Evolutionary conservation across 2,888 invertebrate genomes (phyloP).

Genomic region (Trissolcus japonicus): DNA sequence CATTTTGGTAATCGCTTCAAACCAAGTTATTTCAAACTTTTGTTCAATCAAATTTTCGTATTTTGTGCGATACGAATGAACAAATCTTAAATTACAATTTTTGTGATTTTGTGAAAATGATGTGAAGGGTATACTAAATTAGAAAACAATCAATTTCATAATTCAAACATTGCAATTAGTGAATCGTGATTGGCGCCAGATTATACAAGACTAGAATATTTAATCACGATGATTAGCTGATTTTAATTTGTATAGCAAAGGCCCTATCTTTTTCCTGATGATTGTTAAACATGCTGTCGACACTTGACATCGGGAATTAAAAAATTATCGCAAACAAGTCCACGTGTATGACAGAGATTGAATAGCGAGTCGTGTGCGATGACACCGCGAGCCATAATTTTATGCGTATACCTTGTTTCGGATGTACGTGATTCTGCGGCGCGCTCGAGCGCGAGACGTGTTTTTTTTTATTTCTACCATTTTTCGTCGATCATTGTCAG

Average conservation of each 20-base stretch:
- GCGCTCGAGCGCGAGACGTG: slow-evolving; percentile 52
- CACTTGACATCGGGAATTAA: slow-evolving; percentile 36
- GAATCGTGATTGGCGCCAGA: no score
- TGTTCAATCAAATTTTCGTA: no score
- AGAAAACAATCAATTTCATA: no score
- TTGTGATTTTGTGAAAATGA: no score
- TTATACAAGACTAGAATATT: no score
- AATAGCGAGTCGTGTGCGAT: slow-evolving; percentile 23
- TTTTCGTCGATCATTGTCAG: slow-evolving; percentile 11
- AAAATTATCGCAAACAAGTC: slow-evolving; percentile 31
- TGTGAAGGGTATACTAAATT: no score
- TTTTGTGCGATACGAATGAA: no score
- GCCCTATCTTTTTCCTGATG: slow-evolving; percentile 14
- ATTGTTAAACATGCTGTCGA: neutral
- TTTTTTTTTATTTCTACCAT: slow-evolving; percentile 31
- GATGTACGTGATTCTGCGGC: slow-evolving; percentile 48
- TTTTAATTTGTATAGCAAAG: slow-evolving; percentile 13
- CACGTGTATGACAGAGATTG: slow-evolving; percentile 32
- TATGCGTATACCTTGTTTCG: slow-evolving; percentile 32
- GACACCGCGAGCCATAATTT: slow-evolving; percentile 19
- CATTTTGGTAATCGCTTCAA: no score
- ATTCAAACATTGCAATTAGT: no score
- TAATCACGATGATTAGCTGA: no score
- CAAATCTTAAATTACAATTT: no score
- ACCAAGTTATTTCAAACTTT: no score